Conservation (phyloP, 2,888 invertebrate species). For the Drosophila ezoana region DNA sequence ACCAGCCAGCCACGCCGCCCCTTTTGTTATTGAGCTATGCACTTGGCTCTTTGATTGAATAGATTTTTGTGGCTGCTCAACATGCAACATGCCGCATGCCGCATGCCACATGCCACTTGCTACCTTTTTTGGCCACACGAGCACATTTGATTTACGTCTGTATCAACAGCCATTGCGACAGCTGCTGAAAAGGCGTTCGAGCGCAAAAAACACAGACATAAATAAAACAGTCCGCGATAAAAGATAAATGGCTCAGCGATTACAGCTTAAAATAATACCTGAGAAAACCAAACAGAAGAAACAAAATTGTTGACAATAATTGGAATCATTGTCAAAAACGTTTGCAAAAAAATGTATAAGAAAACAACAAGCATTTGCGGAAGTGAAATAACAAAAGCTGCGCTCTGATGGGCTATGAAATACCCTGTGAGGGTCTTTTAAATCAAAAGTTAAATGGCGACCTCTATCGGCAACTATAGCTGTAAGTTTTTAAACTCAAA, state of each 20-base stretch:
- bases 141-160: slow-evolving; percentile 54
- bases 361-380: neutral
- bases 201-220: slow-evolving; percentile 23
- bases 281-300: neutral
- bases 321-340: slow-evolving; percentile 27
- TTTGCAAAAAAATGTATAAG: neutral
- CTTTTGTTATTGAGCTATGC: slow-evolving; percentile 29
- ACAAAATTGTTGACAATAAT: slow-evolving; percentile 22
- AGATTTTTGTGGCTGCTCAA: slow-evolving; percentile 45
- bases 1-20: neutral
- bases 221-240: slow-evolving; percentile 36
- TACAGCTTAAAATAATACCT: slow-evolving; percentile 24
- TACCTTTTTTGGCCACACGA: neutral
- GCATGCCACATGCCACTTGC: slow-evolving; percentile 23
- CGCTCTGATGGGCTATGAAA: neutral
- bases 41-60: slow-evolving; percentile 46
- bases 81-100: slow-evolving; percentile 49
- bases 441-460: neutral
- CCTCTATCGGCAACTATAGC: neutral
- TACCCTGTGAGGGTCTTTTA: neutral
- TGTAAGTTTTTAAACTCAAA: neutral
- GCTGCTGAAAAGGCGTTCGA: slow-evolving; percentile 16
- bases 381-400: neutral
- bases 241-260: slow-evolving; percentile 9
- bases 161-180: slow-evolving; percentile 1